Conservation (phyloP, 2,797 vertebrate genomes). For the Todus mexicanus region DNA sequence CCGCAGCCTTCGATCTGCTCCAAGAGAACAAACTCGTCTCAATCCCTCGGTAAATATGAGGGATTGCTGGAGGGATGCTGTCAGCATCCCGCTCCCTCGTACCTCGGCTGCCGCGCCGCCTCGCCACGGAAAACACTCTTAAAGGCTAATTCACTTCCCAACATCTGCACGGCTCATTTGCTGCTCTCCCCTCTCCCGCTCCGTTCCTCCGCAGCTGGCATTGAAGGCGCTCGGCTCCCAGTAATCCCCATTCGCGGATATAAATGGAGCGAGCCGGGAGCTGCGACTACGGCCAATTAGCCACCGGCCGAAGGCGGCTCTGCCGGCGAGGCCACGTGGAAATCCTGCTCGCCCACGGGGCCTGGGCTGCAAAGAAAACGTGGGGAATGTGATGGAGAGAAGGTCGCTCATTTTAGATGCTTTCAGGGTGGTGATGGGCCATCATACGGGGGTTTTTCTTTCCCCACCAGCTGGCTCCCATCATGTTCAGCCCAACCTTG, state of each 20-base stretch:
- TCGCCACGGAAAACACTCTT: background rate
- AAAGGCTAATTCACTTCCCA: conserved; percentile 58
- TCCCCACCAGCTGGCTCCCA: background rate
- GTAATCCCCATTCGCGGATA: background rate
- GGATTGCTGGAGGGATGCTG: conserved; percentile 47
- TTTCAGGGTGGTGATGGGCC: background rate
- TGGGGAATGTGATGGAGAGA: fast-evolving
- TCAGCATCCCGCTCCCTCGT: conserved; percentile 22
- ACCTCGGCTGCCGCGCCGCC: background rate
- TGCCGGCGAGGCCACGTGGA: background rate
- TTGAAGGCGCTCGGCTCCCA: background rate
- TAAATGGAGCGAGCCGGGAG: background rate
- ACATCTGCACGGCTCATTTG: conserved; percentile 52
- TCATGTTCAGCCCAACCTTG: background rate
- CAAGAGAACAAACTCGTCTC: conserved; percentile 55
- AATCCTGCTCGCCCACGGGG: fast-evolving
- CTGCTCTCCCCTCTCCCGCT: conserved; percentile 8
- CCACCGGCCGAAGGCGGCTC: background rate
- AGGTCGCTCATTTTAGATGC: background rate
- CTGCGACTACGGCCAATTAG: background rate
- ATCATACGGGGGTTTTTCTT: fast-evolving
- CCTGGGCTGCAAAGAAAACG: fast-evolving
- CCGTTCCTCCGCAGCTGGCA: background rate
- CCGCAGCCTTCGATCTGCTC: conserved; percentile 1
- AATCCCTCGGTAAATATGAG: conserved; percentile 57